Evolutionary conservation across 2,888 invertebrate genomes (phyloP).

Genomic region (Suillia variegata): DNA sequence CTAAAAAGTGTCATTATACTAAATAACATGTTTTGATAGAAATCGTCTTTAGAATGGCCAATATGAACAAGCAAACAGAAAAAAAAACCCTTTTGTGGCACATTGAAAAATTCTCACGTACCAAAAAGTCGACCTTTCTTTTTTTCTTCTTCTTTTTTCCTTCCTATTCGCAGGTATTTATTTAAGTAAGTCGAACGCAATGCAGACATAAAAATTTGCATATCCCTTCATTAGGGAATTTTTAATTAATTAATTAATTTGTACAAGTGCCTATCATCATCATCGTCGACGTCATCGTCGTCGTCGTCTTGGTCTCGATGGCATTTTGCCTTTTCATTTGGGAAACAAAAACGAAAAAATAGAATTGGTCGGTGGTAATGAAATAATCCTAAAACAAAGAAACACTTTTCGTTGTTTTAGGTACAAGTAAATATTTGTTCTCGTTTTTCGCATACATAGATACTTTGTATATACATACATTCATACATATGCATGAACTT

Average conservation of each 20-base stretch:
- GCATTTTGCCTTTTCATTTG: not conserved
- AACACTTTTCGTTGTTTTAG: too few species aligned
- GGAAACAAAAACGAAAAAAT: too few species aligned
- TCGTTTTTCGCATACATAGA: slow-evolving; percentile 36
- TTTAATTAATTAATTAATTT: slow-evolving; percentile 51
- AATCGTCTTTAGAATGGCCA: too few species aligned
- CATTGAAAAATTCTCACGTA: not conserved
- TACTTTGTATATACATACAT: too few species aligned
- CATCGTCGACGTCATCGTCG: slow-evolving; percentile 7
- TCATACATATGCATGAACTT: slow-evolving; percentile 49
- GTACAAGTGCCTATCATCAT: slow-evolving; percentile 38
- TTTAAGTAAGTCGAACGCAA: too few species aligned
- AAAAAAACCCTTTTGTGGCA: too few species aligned
- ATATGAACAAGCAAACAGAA: too few species aligned
- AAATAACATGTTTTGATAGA: too few species aligned
- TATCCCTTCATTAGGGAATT: slow-evolving; percentile 34
- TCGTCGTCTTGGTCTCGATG: not conserved
- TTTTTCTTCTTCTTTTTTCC: too few species aligned
- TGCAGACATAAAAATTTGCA: slow-evolving; percentile 17
- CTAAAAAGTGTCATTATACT: too few species aligned
- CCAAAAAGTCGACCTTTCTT: too few species aligned
- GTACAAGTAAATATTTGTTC: slow-evolving; percentile 41
- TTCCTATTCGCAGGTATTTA: too few species aligned
- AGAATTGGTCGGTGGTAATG: slow-evolving; percentile 17
- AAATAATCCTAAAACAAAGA: slow-evolving; percentile 15